Percentiles rank a stretch among this genome's conserved stretches.
Evolutionary conservation across 2,797 vertebrate species (phyloP).

Genomic region (Balearica regulorum): DNA sequence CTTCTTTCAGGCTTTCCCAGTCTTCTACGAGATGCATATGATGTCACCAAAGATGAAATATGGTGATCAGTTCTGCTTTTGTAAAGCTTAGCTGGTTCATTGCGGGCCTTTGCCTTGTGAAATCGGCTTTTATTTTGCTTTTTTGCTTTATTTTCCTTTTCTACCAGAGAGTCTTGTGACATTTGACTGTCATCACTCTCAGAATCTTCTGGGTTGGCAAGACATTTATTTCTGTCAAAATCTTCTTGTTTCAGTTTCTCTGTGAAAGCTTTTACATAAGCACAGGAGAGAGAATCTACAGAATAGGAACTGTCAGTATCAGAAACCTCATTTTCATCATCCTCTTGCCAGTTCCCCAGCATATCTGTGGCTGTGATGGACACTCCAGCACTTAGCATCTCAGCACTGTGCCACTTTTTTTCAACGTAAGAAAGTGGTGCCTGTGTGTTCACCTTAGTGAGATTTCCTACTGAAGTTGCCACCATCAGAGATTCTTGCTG

Average conservation of each 20-base stretch:
- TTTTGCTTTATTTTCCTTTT: slow-evolving; percentile 54
- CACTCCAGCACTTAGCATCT: slow-evolving; percentile 67
- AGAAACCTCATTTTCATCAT: slow-evolving; percentile 76
- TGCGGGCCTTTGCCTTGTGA: slow-evolving; percentile 1
- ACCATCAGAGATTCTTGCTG: slow-evolving; percentile 67
- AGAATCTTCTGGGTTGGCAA: slow-evolving; percentile 71
- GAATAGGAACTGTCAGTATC: slow-evolving; percentile 91
- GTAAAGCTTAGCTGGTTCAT: slow-evolving; percentile 12
- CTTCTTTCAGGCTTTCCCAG: slow-evolving; percentile 50
- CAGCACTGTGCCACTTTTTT: slow-evolving; percentile 79
- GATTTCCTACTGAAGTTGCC: slow-evolving; percentile 79
- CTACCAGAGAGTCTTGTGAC: slow-evolving; percentile 88
- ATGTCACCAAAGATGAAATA: slow-evolving; percentile 34
- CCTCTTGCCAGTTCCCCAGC: slow-evolving; percentile 70
- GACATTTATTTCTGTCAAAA: slow-evolving; percentile 41
- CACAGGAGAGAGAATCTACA: slow-evolving; percentile 89
- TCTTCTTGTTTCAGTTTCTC: slow-evolving; percentile 78
- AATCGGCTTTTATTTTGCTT: slow-evolving; percentile 41
- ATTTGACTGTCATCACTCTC: slow-evolving; percentile 90
- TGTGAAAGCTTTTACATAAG: slow-evolving; percentile 75
- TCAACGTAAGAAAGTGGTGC: slow-evolving; percentile 32
- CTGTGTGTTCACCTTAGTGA: slow-evolving; percentile 68
- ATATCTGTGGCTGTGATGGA: slow-evolving; percentile 62
- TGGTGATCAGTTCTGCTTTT: slow-evolving; percentile 31
- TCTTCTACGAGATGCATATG: neutral